Percentiles rank a stretch among this genome's conserved stretches.
Conservation (phyloP, 2,113 vertebrate genomes). For the Embiotoca jacksoni region DNA sequence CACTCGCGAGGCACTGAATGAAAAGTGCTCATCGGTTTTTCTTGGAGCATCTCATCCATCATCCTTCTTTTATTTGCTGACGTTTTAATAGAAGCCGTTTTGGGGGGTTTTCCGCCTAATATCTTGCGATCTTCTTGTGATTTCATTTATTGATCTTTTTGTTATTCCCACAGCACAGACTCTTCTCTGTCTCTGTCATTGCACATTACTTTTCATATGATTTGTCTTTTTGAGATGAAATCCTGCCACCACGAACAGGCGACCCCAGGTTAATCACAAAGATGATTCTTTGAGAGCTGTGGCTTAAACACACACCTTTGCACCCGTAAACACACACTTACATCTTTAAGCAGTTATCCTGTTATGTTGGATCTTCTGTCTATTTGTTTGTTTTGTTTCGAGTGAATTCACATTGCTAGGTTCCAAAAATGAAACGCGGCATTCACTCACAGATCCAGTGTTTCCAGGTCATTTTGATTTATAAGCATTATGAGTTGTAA, state of each 20-base stretch:
- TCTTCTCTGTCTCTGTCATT: neutral
- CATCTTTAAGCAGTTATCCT: neutral
- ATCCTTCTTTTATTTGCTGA: no score
- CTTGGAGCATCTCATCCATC: no score
- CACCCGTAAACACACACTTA: neutral
- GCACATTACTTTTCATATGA: slow-evolving; percentile 40
- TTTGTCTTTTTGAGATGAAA: slow-evolving; percentile 48
- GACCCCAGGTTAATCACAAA: slow-evolving; percentile 42
- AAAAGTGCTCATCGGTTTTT: no score
- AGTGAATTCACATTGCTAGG: neutral
- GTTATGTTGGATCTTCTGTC: neutral
- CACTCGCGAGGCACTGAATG: no score
- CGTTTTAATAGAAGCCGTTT: no score
- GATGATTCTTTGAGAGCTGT: slow-evolving; percentile 7
- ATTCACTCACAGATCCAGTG: neutral
- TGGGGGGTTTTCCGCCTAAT: no score
- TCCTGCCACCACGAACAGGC: slow-evolving; percentile 6
- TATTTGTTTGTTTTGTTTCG: neutral
- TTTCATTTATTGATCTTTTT: no score
- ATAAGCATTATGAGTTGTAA: slow-evolving; percentile 53
- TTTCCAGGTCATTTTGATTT: slow-evolving; percentile 44
- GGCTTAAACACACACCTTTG: neutral
- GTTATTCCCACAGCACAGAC: no score
- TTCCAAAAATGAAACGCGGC: neutral
- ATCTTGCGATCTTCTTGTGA: no score